phyloP scores from a whole-genome alignment of 2,113 vertebrate genomes.

The Saguinus midas region DNA sequence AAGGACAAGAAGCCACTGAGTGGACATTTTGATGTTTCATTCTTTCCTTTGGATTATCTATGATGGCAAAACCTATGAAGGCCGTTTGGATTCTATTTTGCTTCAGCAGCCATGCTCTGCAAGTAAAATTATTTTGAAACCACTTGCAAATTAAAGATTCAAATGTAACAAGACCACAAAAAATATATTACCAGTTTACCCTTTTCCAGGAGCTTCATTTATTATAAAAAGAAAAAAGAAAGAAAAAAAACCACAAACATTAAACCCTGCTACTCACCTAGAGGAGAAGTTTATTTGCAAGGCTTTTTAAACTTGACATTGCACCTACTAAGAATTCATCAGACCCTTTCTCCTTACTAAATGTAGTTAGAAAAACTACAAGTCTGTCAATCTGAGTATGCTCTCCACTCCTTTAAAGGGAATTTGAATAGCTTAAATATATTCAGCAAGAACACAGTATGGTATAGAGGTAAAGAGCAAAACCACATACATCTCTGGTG shows the following conservation, averaged over 20 bases:
- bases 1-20: slow-evolving; percentile 56
- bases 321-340: background rate
- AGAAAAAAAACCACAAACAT: slow-evolving; percentile 1
- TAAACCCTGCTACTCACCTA: background rate
- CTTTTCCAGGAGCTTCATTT: background rate
- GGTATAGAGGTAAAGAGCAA: background rate
- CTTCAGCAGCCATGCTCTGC: background rate
- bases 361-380: background rate
- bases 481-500: background rate
- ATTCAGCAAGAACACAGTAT: background rate
- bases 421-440: background rate
- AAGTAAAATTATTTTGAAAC: slow-evolving; percentile 42
- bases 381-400: background rate
- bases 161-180: slow-evolving; percentile 40
- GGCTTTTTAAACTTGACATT: background rate
- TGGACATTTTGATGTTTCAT: slow-evolving; percentile 34
- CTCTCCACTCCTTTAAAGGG: background rate
- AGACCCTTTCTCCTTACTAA: background rate
- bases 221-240: slow-evolving; percentile 33
- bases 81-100: slow-evolving; percentile 25
- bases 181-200: slow-evolving; percentile 29
- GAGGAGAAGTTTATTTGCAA: background rate
- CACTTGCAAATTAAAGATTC: slow-evolving; percentile 58
- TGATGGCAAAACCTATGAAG: background rate
- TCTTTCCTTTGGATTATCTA: slow-evolving; percentile 23